These are phyloP conservation scores for Prolemur simus DNA, from an alignment of 2,113 vertebrate species.

Conservation along the genomic window DNA sequence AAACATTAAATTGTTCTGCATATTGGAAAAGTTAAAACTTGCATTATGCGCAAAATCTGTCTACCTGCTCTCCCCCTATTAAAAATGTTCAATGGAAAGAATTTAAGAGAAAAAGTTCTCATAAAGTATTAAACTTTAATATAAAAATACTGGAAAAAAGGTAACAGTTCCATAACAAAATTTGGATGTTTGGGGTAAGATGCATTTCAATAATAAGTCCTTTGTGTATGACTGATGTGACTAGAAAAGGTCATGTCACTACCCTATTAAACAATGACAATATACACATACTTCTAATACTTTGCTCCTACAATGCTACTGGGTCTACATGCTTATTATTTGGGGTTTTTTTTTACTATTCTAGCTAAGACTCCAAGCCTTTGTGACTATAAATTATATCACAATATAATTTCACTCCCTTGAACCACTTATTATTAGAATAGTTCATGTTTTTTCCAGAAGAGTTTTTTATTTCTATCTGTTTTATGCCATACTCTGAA, in stretches of 20 bases:
- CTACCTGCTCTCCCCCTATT: background rate
- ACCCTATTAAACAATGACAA: background rate
- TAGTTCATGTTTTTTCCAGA: slow-evolving; percentile 1
- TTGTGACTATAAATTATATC: background rate
- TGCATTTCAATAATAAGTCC: background rate
- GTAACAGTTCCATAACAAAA: background rate
- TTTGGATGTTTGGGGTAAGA: background rate
- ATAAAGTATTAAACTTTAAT: slow-evolving; percentile 15
- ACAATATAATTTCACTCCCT: slow-evolving; percentile 22
- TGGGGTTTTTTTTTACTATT: background rate
- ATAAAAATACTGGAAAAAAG: slow-evolving; percentile 5
- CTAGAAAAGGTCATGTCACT: background rate
- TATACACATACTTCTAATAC: background rate
- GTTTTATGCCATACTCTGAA: background rate
- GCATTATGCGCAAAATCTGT: background rate
- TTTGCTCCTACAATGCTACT: background rate
- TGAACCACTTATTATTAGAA: background rate
- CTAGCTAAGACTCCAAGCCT: background rate
- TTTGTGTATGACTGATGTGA: background rate
- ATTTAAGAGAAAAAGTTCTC: background rate
- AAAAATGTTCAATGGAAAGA: slow-evolving; percentile 36
- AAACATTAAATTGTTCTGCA: background rate
- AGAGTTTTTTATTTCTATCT: background rate
- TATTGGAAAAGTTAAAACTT: background rate
- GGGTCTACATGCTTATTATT: background rate